Conservation (phyloP, 1,140 invertebrate genomes). For the Danaus plexippus region DNA sequence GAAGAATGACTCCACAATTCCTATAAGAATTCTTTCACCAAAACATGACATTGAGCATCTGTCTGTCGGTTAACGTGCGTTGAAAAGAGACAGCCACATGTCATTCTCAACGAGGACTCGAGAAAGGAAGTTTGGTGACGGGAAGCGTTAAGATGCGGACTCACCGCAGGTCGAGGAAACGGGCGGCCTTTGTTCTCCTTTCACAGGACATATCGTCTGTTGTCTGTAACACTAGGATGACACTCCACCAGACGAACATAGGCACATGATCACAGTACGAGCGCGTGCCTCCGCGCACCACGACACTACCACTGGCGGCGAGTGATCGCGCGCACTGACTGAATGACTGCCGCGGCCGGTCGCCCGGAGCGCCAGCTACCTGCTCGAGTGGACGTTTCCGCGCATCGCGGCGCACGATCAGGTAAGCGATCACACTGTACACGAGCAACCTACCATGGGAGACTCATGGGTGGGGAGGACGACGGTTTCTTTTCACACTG, state of each 20-base stretch:
- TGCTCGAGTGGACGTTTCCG: constrained; percentile 43
- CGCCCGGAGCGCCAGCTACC: constrained; percentile 45
- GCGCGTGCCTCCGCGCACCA: constrained; percentile 55
- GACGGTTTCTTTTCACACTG: no score
- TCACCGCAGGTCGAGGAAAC: constrained; percentile 68
- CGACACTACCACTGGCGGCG: constrained; percentile 65
- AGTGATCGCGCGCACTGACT: constrained; percentile 64
- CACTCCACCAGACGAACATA: constrained; percentile 51
- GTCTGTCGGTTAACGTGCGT: constrained; percentile 36
- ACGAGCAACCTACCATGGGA: constrained; percentile 21
- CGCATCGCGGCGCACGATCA: constrained; percentile 63
- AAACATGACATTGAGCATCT: constrained; percentile 35
- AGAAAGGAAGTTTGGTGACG: constrained; percentile 57
- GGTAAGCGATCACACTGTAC: constrained; percentile 39
- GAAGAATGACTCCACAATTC: constrained; percentile 15
- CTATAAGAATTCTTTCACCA: constrained; percentile 15
- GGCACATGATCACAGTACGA: constrained; percentile 50
- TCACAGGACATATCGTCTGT: constrained; percentile 66
- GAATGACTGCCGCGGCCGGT: constrained; percentile 15
- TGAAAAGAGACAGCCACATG: constrained; percentile 59
- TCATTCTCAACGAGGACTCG: constrained; percentile 51
- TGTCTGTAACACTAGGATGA: constrained; percentile 42
- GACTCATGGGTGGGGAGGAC: no score
- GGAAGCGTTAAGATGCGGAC: constrained; percentile 52
- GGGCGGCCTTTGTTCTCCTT: constrained; percentile 62